Conservation (phyloP, 92 coral and sea anemone genomes). For the Phenganax subtilis region DNA sequence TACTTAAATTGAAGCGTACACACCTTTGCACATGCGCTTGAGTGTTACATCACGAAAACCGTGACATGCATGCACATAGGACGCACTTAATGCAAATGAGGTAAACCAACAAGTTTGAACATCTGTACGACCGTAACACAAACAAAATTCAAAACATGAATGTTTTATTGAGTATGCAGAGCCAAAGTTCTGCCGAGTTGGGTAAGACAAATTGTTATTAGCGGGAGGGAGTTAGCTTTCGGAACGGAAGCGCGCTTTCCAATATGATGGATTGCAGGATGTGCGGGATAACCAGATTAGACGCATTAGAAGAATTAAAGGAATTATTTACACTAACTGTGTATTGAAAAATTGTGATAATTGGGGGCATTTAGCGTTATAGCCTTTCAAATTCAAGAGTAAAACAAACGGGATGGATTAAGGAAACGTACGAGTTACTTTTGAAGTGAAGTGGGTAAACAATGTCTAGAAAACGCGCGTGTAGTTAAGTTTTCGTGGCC, state of each 20-base stretch:
- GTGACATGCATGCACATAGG: not conserved
- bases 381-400: conserved; percentile 18
- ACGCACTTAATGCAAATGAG: conserved; percentile 16
- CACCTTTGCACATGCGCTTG: conserved; percentile 9
- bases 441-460: not conserved
- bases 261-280: conserved; percentile 43
- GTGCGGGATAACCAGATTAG: conserved; percentile 39
- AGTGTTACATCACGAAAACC: not conserved
- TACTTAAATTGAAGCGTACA: conserved; percentile 7
- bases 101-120: not conserved
- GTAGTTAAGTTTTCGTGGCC: conserved; percentile 31
- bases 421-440: not conserved
- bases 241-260: conserved; percentile 39
- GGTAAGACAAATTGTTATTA: conserved; percentile 37
- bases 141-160: not conserved
- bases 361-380: conserved; percentile 31
- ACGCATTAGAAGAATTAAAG: conserved; percentile 40
- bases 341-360: conserved; percentile 19
- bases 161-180: not conserved
- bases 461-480: not conserved
- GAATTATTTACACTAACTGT: conserved; percentile 22
- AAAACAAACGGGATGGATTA: conserved; percentile 14
- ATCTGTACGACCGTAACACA: not conserved
- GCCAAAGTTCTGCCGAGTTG: conserved; percentile 35
- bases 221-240: conserved; percentile 34